Conservation (phyloP, 2,888 invertebrate species). For the Eupithecia exiguata region DNA sequence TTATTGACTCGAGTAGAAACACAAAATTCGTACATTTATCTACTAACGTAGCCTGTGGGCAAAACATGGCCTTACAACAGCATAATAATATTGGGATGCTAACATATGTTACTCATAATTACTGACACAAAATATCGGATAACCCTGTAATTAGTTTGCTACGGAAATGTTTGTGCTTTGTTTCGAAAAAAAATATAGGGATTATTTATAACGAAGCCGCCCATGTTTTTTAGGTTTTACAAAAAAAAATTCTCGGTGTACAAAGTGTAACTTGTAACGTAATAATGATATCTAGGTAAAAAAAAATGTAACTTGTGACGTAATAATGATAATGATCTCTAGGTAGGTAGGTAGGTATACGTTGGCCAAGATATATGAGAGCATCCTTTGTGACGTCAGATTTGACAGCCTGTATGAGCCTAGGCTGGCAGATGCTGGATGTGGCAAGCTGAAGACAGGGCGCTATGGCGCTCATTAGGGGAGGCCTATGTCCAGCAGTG, state of each 20-base stretch:
- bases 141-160: neutral
- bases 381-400: neutral
- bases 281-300: neutral
- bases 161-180: neutral
- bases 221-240: neutral
- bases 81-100: neutral
- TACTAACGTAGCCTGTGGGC: neutral
- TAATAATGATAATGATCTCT: neutral
- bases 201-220: neutral
- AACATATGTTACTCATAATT: neutral
- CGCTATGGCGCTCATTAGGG: too few relatives aligned
- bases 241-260: neutral
- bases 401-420: neutral
- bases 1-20: neutral
- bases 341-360: neutral
- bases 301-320: neutral
- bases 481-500: too few relatives aligned
- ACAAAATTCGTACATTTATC: neutral
- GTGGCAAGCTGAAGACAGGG: too few relatives aligned
- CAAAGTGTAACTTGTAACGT: neutral
- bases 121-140: slow-evolving; percentile 1
- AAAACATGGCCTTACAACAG: neutral
- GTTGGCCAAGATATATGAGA: neutral
- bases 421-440: too few relatives aligned
- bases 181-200: neutral